Evolutionary conservation across 2,113 vertebrate species (phyloP), one percentile per base, ranked within the genome.

Genomic region (Oryzias celebensis): DNA sequence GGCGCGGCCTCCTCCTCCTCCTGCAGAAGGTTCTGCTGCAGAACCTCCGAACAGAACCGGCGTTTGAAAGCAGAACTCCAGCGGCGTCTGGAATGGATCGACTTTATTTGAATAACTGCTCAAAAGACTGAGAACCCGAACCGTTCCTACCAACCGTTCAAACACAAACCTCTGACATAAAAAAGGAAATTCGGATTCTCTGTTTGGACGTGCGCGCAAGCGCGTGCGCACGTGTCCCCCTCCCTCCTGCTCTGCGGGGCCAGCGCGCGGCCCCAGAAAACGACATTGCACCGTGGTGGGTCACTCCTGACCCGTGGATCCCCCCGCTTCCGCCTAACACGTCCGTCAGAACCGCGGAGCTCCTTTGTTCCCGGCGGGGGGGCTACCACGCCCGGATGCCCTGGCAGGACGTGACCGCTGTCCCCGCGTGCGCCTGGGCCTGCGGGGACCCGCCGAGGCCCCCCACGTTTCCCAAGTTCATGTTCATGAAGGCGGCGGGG

Each of bases 341-440:
- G 5, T 28, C 26, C 26, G 1, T 10, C 31, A 7, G 7, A 36
- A 36, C 36, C 10, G 36, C 10, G 36, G 7, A 8, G 36, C 36
- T 13, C 10, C 31, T 55, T 4, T 46, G 49, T 62, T n/a, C 23
- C 41, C 31, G 31, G 31, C 2, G 31, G 31, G 65, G 65, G 42
- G 49, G 62, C 91, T 94, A 96, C 95, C 95, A 97, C 81, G 95
- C 95, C 79, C 95, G 92, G 82, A 96, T 97, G 71, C 95, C 94
- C 83, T 97, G 95, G 49, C 95, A 96, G 12, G 94, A 80, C 1
- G 93, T 80, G 63, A 93, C 91, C 14, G 91, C 79, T 1, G 91
- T 68, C 15, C 91, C 91, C 77, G 94, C 93, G 65, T 95, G 95
- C 0, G 80, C 65, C 24, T 87, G 89, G 6, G 91, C 63, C 85